Base-by-base conservation (phyloP, 1,140 invertebrate genomes). In the Rhizoglyphus robini region DNA sequence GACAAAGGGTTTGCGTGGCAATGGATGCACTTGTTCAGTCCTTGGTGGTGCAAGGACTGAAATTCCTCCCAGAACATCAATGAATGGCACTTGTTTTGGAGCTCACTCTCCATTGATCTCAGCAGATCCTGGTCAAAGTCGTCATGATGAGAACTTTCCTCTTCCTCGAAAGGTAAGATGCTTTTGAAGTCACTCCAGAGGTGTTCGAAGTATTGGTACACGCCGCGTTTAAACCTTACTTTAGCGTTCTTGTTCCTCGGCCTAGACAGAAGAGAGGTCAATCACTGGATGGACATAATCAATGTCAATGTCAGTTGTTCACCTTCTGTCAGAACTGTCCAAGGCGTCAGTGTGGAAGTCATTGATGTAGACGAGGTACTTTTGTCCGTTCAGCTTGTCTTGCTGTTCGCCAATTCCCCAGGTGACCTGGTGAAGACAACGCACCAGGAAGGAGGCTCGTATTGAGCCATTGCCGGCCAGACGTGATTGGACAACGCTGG, bases 81-180 rank as follows among this genome's bases (percentile, higher is more conserved):
- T 25, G 51, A 54, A 60, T 60, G 29, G 18, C 58, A 60, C 15
- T 60, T 60, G 29, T 11, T 15, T 60, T 27, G 2, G 1, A 60
- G 13, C 36, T 60, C 58, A 32, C 27, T 60, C 36, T 60, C 29
- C 58, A 60, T 60, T 15, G 58, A 60, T 60, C 15, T 1, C 2
- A 60, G 13, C 58, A 60, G 15, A 46, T 60, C 58, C 13, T 60
- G 15, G 23, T 60, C 58, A 15, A 60, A 60, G 13, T 60, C 29
- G 29, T 60, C 30, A 46, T 60, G 15, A 46, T 3, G 18, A 18
- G 15, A 60, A 60, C 29, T 29, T n/a, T 60, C 3, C 2, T 30
- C 30, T 11, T 60, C 58, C n/a, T 41, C 15, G 13, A n/a, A 4
- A 18, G 27, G 58, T 4, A 60, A 4, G 25, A 3, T 15, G 18